Evolutionary conservation across 2,888 invertebrate genomes (phyloP).

Genomic region (Synanthedon vespiformis): DNA sequence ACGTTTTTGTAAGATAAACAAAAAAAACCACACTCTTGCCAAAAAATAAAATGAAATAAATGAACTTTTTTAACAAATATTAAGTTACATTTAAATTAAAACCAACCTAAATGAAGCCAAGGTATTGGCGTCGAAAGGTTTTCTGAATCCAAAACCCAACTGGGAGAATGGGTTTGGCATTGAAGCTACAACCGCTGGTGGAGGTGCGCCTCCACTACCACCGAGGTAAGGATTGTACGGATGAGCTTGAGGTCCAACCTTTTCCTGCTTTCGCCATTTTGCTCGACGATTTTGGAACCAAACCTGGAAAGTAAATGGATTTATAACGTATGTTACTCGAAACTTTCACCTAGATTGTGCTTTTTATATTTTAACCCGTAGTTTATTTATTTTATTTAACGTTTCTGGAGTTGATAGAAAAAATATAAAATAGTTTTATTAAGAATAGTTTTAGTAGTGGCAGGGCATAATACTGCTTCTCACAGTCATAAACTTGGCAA

Average conservation of each 20-base stretch:
- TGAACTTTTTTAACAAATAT: too few species aligned
- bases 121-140: constrained; percentile 77
- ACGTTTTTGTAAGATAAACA: too few species aligned
- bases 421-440: too few species aligned
- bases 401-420: background rate
- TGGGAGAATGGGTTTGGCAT: constrained; percentile 86
- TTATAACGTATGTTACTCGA: background rate
- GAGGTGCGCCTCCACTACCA: constrained; percentile 72
- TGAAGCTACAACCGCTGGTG: constrained; percentile 79
- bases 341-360: too few species aligned
- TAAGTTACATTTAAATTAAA: too few species aligned
- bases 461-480: too few species aligned
- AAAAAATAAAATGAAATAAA: too few species aligned
- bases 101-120: constrained; percentile 78
- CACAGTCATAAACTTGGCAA: too few species aligned
- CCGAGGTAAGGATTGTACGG: constrained; percentile 89
- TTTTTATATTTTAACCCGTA: too few species aligned
- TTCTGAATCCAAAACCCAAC: constrained; percentile 80
- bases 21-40: too few species aligned
- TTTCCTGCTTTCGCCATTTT: constrained; percentile 94
- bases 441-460: too few species aligned
- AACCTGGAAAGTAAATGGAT: constrained; percentile 73
- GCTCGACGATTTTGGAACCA: constrained; percentile 95
- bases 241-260: constrained; percentile 90
- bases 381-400: background rate